Conservation (phyloP, 1,140 invertebrate genomes). For the Listronotus oregonensis region DNA sequence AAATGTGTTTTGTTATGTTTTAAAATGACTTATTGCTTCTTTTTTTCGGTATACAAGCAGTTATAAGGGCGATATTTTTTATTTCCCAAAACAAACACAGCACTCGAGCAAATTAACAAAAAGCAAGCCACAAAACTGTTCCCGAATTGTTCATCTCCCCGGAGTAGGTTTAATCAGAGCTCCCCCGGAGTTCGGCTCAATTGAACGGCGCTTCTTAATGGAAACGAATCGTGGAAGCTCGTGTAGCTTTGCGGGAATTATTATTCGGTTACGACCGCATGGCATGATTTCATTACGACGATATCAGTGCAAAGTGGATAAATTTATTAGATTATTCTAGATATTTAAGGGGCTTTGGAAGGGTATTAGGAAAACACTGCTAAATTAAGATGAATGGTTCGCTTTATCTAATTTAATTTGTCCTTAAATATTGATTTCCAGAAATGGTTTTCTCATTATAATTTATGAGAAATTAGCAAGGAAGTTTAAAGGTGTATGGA, state of each 20-base stretch:
- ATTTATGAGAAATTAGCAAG: too few species aligned
- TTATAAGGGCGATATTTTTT: not conserved
- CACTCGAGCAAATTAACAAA: slow-evolving; percentile 35
- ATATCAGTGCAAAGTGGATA: slow-evolving; percentile 30
- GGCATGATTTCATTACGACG: slow-evolving; percentile 33
- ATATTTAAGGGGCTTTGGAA: slow-evolving; percentile 23
- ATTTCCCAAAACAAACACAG: slow-evolving; percentile 15
- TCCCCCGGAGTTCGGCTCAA: slow-evolving; percentile 33
- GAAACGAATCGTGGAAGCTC: slow-evolving; percentile 40
- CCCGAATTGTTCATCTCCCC: slow-evolving; percentile 36
- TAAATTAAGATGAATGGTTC: too few species aligned
- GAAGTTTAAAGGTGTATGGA: too few species aligned
- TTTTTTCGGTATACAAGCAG: too few species aligned
- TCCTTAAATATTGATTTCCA: too few species aligned
- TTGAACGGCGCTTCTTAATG: slow-evolving; percentile 35
- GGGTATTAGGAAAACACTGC: too few species aligned
- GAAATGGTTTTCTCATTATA: too few species aligned
- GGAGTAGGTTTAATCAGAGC: slow-evolving; percentile 37
- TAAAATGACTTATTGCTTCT: too few species aligned
- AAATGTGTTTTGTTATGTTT: too few species aligned
- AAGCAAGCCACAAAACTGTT: slow-evolving; percentile 29
- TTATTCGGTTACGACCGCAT: slow-evolving; percentile 34
- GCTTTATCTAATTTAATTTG: too few species aligned
- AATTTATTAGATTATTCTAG: slow-evolving; percentile 31
- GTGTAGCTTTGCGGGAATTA: slow-evolving; percentile 36